Percentiles rank a stretch among this genome's conserved stretches.
phyloP scores from a whole-genome alignment of 1,140 invertebrate genomes.

The Drosophila pandora region DNA sequence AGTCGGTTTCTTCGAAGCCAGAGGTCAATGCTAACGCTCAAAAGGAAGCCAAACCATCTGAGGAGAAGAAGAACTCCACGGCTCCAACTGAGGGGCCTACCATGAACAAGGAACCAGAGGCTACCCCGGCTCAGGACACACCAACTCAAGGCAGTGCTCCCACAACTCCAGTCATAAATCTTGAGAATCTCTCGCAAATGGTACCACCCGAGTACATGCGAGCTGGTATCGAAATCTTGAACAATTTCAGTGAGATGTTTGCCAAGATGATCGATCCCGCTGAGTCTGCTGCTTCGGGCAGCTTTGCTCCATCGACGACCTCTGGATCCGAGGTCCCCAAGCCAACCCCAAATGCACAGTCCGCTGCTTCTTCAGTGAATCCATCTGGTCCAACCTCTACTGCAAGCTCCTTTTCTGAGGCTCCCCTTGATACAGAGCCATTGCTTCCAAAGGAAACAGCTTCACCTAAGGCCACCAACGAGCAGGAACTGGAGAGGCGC shows the following conservation, averaged over 20 bases:
- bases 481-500: slow-evolving; percentile 19
- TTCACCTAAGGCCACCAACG: not conserved
- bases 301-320: slow-evolving; percentile 13
- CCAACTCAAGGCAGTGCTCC: slow-evolving; percentile 15
- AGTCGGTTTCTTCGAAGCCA: not conserved
- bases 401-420: slow-evolving; percentile 20
- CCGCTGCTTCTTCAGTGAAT: slow-evolving; percentile 4
- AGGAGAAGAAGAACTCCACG: slow-evolving; percentile 4
- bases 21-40: slow-evolving; percentile 16
- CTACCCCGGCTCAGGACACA: slow-evolving; percentile 12
- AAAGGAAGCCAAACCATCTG: slow-evolving; percentile 16
- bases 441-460: slow-evolving; percentile 1
- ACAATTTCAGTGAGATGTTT: slow-evolving; percentile 82
- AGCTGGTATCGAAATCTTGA: slow-evolving; percentile 75
- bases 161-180: slow-evolving; percentile 59
- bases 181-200: slow-evolving; percentile 67
- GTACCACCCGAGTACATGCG: slow-evolving; percentile 75
- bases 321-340: slow-evolving; percentile 16
- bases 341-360: slow-evolving; percentile 29
- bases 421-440: slow-evolving; percentile 17
- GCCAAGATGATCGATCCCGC: slow-evolving; percentile 77
- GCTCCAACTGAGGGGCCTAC: slow-evolving; percentile 24
- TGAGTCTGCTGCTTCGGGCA: slow-evolving; percentile 27
- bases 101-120: slow-evolving; percentile 5
- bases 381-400: slow-evolving; percentile 8